phyloP scores from a whole-genome alignment of 2,888 invertebrate species.

The Pachymerium ferrugineum region DNA sequence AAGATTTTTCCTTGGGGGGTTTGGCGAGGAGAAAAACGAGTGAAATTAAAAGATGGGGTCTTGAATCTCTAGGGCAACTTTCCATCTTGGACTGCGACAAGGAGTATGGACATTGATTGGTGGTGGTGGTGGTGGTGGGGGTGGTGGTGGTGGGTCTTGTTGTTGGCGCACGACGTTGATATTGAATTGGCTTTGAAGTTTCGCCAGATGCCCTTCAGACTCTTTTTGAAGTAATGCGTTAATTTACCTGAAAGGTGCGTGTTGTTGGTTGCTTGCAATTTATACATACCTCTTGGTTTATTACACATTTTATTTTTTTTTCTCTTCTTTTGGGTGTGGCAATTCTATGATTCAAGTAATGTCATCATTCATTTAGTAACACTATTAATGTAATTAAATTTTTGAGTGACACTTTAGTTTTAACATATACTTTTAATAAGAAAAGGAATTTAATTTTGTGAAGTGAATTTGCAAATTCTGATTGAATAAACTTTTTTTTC shows the following conservation, averaged over 20 bases:
- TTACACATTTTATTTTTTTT: too few species aligned
- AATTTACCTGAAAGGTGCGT: not conserved
- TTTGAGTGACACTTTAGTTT: not conserved
- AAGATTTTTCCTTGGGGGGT: not conserved
- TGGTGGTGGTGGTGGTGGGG: not conserved
- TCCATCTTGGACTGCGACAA: not conserved
- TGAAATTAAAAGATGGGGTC: not conserved
- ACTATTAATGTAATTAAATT: not conserved
- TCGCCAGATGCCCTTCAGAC: too few species aligned
- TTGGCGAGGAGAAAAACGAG: not conserved
- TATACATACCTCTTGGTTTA: too few species aligned
- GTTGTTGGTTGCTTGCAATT: too few species aligned
- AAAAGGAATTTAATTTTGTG: too few species aligned
- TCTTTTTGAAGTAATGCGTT: too few species aligned
- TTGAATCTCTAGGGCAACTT: not conserved
- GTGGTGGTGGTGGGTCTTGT: not conserved
- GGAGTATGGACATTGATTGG: not conserved
- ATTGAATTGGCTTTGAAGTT: not conserved
- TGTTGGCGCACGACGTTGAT: too few species aligned
- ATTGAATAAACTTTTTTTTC: too few species aligned
- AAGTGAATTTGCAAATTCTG: too few species aligned
- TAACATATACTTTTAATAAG: not conserved
- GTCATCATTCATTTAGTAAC: not conserved
- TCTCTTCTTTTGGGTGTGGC: not conserved
- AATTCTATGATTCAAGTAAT: not conserved